Conservation (phyloP, 1,140 invertebrate species). For the Neuroterus valhalla region DNA sequence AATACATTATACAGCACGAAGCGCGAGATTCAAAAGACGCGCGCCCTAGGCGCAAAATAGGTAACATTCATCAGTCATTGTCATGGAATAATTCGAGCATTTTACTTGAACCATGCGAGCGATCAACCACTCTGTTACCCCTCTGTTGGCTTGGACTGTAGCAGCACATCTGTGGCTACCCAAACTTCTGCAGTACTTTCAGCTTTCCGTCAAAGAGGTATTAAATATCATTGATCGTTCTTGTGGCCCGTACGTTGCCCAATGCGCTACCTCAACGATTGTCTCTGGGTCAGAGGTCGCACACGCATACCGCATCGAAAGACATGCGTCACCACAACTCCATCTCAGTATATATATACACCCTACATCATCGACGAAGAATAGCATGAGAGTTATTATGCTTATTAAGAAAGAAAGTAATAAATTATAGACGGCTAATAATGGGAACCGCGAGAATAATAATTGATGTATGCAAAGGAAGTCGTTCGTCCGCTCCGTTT, state of each 20-base stretch:
- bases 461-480: slow-evolving; percentile 73
- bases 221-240: slow-evolving; percentile 71
- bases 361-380: slow-evolving; percentile 51
- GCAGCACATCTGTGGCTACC: too few relatives aligned
- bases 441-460: slow-evolving; percentile 69
- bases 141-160: too few relatives aligned
- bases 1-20: too few relatives aligned
- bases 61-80: too few relatives aligned
- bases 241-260: slow-evolving; percentile 53
- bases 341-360: slow-evolving; percentile 18
- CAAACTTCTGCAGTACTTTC: slow-evolving; percentile 35
- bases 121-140: too few relatives aligned
- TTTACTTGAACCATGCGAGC: too few relatives aligned
- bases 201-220: slow-evolving; percentile 57
- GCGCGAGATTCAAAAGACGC: too few relatives aligned
- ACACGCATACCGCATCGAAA: slow-evolving; percentile 58
- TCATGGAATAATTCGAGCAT: too few relatives aligned
- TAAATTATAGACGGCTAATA: slow-evolving; percentile 73
- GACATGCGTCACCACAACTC: slow-evolving; percentile 42
- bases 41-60: too few relatives aligned
- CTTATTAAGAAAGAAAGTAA: slow-evolving; percentile 75
- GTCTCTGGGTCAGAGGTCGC: slow-evolving; percentile 71
- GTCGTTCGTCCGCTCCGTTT: slow-evolving; percentile 60
- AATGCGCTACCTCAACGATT: slow-evolving; percentile 74
- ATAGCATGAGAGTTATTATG: slow-evolving; percentile 72